These are phyloP conservation scores for Kryptolebias ocellatus DNA, from an alignment of 2,797 vertebrate genomes.

Conservation along the genomic window DNA sequence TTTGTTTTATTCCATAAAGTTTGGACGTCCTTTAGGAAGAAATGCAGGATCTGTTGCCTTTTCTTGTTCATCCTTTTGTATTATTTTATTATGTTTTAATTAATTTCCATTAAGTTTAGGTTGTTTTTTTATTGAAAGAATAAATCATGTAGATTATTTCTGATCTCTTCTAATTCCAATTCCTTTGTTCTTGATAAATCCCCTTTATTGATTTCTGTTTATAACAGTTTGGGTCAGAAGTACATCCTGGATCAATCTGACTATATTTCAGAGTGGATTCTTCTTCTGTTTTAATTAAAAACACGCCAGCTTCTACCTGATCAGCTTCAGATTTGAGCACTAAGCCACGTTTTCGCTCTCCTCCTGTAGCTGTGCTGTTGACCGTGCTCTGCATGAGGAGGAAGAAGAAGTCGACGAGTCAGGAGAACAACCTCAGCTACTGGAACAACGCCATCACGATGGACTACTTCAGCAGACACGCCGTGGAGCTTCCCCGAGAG, in stretches of 20 bases:
- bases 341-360: background rate
- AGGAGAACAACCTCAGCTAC: conserved; percentile 98
- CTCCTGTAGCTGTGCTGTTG: conserved; percentile 89
- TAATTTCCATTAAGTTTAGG: background rate
- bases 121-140: background rate
- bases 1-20: no score
- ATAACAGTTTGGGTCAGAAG: conserved; percentile 1
- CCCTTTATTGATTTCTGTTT: no score
- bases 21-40: no score
- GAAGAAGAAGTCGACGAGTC: conserved; percentile 95
- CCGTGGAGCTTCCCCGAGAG: conserved; percentile 95
- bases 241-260: background rate
- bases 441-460: conserved; percentile 99
- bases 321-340: conserved; percentile 1
- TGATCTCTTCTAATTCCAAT: background rate
- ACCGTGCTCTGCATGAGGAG: conserved; percentile 97
- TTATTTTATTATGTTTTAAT: background rate
- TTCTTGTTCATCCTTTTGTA: no score
- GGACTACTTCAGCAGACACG: conserved; percentile 98
- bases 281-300: conserved; percentile 22
- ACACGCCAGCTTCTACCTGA: conserved; percentile 32
- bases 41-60: no score
- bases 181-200: background rate
- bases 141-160: background rate
- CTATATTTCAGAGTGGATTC: background rate